Percentiles rank a stretch among this genome's conserved stretches.
Conservation (phyloP, 2,113 vertebrate genomes). For the Callionymus lyra region DNA sequence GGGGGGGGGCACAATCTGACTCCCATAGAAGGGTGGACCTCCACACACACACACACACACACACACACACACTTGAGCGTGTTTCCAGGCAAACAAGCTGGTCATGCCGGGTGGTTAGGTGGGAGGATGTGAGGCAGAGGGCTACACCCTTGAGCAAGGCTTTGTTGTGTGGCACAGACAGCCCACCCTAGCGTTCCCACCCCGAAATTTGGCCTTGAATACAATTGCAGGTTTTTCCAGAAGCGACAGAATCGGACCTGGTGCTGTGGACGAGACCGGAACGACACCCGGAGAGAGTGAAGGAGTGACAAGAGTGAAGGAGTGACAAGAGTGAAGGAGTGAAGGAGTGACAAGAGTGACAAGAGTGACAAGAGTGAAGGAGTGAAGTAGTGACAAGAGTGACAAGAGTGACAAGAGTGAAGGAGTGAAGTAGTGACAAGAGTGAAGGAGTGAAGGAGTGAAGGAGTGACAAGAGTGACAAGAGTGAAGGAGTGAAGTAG, state of each 20-base stretch:
- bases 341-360: slow-evolving; percentile 47
- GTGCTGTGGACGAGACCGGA: slow-evolving; percentile 23
- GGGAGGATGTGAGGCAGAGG: slow-evolving; percentile 67
- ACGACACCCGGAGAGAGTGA: slow-evolving; percentile 38
- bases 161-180: slow-evolving; percentile 67
- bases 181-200: slow-evolving; percentile 67
- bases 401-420: background rate
- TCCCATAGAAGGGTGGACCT: slow-evolving; percentile 24
- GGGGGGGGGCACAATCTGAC: slow-evolving; percentile 48
- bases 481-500: background rate
- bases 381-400: slow-evolving; percentile 8
- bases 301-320: slow-evolving; percentile 47
- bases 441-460: no score
- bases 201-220: slow-evolving; percentile 71
- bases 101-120: slow-evolving; percentile 55
- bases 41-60: slow-evolving; percentile 14
- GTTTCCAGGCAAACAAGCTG: slow-evolving; percentile 59
- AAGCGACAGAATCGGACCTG: slow-evolving; percentile 62
- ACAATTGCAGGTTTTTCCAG: slow-evolving; percentile 78
- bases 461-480: background rate
- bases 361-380: no score
- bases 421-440: no score
- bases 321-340: slow-evolving; percentile 42
- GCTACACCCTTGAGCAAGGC: slow-evolving; percentile 63
- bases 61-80: slow-evolving; percentile 14